Evolutionary conservation across 1,140 invertebrate species (phyloP), one percentile per base, ranked within the genome.

Genomic region (Brachionus rotundiformis): DNA sequence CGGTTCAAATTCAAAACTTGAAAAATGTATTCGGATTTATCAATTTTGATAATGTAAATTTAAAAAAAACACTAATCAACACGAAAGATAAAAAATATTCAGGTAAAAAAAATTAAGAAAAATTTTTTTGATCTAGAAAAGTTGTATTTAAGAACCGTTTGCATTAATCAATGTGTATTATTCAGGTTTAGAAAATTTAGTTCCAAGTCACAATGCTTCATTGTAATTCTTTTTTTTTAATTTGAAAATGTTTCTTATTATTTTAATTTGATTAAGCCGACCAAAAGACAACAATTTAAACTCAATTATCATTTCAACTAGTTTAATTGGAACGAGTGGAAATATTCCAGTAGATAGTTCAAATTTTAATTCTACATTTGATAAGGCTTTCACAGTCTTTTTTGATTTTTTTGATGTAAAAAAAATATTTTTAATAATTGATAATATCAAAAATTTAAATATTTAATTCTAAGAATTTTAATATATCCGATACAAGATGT

Each of bases 401-500:
- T 79, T 79, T 59, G 11, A 8, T 27, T 59, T 31, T 59, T 25
- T 59, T 19, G 23, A 59, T 79, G 76, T 79, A 79, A 79, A 10
- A 10, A 25, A 3, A 25, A 59, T n/a, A n/a, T n/a, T n/a, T n/a
- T n/a, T n/a, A n/a, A n/a, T n/a, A n/a, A n/a, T n/a, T n/a, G n/a
- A n/a, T n/a, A n/a, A n/a, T n/a, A n/a, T n/a, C n/a, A 59, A 6
- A 36, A 39, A 59, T 3, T 31, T 11, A 59, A 27, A 39, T 31
- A 13, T 19, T 59, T 33, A 31, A 27, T n/a, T 47, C 0, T 54
- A 54, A 81, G 79, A 63, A 63, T 39, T 63, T 33, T 31, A 81
- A 81, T 68, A 81, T 65, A 33, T 81, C 79, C 6, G 79, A 63
- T 65, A 49, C 39, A 31, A n/a, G 41, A 33, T 81, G 79, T 81